Evolutionary conservation across 2,888 invertebrate genomes (phyloP), one percentile per base, ranked within the genome.

Genomic region (Acleris holmiana): DNA sequence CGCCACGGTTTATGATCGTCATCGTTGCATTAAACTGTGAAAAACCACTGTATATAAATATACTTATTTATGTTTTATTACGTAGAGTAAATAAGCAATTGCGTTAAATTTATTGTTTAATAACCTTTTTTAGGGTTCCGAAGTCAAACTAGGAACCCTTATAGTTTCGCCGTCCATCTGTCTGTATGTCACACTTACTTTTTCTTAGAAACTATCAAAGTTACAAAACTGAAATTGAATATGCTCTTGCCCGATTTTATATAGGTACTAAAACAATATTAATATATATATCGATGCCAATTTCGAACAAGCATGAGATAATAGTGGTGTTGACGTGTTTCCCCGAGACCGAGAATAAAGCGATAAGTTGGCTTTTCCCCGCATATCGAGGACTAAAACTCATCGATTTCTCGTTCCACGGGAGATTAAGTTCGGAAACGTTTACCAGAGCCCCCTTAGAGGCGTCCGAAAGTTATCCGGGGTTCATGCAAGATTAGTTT

Each of bases 301-400:
- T 58, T 58, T 15, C 44, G 47, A 19, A 40, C 18, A 41, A 58
- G 53, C 54, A 48, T 41, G 53, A 58, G 58, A 64, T 64, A 82
- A 82, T 79, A 82, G 79, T 81, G 83, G 84, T 85, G 82, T 86
- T 85, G 84, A 84, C 85, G 85, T 85, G 85, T 83, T 80, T 81
- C 80, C 81, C 82, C 19, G 46, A 56, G 54, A 60, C 61, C 46
- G n/a, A n/a, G n/a, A n/a, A n/a, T n/a, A n/a, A n/a, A n/a, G 51
- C 60, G 64, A 55, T 46, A 65, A 55, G 40, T 62, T 61, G 21
- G 57, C 59, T 47, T 56, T 66, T 70, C 75, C 72, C 77, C 75
- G 74, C 72, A 69, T 76, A 73, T 79, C 70, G 76, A 67, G 53
- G 69, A 74, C 69, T 72, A 68, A 78, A 76, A 78, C 77, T 74